Percentiles rank a stretch among this genome's conserved stretches.
These are phyloP conservation scores for Balearica regulorum DNA, from an alignment of 2,797 vertebrate species.

Conservation along the genomic window DNA sequence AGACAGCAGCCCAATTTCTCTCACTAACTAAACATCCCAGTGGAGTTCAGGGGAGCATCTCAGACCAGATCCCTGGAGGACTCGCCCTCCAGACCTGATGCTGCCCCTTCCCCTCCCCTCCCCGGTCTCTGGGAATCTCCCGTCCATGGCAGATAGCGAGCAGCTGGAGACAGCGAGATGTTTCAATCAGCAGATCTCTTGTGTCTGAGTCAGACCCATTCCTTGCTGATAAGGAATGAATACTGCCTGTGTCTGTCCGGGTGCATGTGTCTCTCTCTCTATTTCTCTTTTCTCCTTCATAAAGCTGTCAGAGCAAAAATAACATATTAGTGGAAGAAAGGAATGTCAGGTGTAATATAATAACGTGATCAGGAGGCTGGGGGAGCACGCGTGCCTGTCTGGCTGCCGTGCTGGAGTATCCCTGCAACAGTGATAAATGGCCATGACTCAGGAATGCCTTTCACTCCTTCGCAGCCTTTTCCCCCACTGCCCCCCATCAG, in stretches of 20 bases:
- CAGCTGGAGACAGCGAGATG: neutral
- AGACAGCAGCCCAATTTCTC: neutral
- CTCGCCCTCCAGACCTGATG: neutral
- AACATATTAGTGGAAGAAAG: conserved; percentile 37
- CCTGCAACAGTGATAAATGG: neutral
- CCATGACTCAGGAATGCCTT: neutral
- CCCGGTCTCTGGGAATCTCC: neutral
- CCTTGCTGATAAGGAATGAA: conserved; percentile 46
- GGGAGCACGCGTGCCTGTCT: neutral
- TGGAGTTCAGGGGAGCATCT: neutral
- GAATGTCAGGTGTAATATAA: conserved; percentile 36
- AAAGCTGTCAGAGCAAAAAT: conserved; percentile 53
- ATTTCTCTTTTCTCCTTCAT: conserved; percentile 47
- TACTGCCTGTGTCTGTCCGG: neutral
- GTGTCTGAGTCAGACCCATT: neutral
- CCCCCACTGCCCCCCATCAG: neutral
- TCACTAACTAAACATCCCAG: neutral
- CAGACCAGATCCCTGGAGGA: neutral
- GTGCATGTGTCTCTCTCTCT: neutral
- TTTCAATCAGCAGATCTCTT: conserved; percentile 30
- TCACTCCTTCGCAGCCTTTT: neutral
- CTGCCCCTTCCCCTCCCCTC: neutral
- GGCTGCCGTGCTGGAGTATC: neutral
- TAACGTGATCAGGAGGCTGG: neutral
- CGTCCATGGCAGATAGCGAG: neutral